Evolutionary conservation across 2,113 vertebrate species (phyloP), one percentile per base, ranked within the genome.

Genomic region (Petroica traversi): DNA sequence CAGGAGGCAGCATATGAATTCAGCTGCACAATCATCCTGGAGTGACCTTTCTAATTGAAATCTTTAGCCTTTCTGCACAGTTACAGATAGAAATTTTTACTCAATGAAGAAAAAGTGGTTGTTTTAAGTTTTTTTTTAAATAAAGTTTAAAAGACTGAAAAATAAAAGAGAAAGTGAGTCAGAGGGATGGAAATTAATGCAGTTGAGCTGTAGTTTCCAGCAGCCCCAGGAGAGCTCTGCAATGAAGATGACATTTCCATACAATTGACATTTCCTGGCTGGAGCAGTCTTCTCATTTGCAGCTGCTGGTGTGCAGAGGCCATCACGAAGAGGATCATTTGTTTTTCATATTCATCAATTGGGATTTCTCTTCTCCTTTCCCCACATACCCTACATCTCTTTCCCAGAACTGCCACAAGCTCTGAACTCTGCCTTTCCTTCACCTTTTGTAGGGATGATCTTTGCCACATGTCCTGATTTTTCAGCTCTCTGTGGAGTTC

Each of bases 161-260:
- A 89, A 74, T 38, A 87, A 78, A 93, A 92, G 75, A 92, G 69
- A 75, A 82, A 79, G 45, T 45, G 48, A 83, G 92, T 38, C 23
- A 22, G 62, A 63, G 38, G 40, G 24, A 87, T 94, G 64, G 83
- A 96, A 95, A 96, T 97, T 81, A 96, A 91, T 93, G 92, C 90
- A 76, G 75, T 31, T 73, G 57, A 85, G 75, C 78, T 93, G 93
- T 73, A 64, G 91, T 58, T 89, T 76, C 74, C 67, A 71, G 88
- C 77, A 89, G 94, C 89, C 96, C 43, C 74, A 15, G 89, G 92
- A 95, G 85, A 82, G 46, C 43, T 69, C 43, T 89, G 82, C 75
- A 59, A 75, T 92, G 92, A 93, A 81, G 88, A 86, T 97, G 96
- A 96, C 96, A 97, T 97, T 97, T 96, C 88, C 95, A 96, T 95